Evolutionary conservation across 2,888 invertebrate genomes (phyloP).

Genomic region (Cerceris rybyensis): DNA sequence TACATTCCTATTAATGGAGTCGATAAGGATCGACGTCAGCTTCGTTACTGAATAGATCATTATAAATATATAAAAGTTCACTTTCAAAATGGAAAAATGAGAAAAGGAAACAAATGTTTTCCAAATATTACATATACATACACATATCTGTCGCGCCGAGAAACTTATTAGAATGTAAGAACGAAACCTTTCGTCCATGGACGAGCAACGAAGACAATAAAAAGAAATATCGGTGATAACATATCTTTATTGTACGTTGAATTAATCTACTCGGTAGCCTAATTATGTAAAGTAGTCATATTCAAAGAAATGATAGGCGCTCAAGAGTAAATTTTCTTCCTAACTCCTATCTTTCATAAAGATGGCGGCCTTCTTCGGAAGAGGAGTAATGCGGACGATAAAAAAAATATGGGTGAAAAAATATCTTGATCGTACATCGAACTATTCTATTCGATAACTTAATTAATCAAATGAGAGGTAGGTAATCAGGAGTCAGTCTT

Average conservation of each 20-base stretch:
- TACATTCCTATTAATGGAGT: not conserved
- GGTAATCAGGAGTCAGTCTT: no score
- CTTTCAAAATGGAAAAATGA: no score
- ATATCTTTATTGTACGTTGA: constrained; percentile 76
- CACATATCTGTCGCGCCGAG: not conserved
- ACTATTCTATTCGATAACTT: not conserved
- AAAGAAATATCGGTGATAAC: constrained; percentile 33
- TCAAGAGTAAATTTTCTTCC: no score
- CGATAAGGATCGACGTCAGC: not conserved
- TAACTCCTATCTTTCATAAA: not conserved
- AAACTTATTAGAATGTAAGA: not conserved
- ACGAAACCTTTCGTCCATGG: not conserved
- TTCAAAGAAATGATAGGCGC: no score
- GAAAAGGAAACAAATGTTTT: no score
- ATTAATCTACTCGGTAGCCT: not conserved
- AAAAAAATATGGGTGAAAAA: constrained; percentile 38
- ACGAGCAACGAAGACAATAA: constrained; percentile 56
- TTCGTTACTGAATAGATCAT: not conserved
- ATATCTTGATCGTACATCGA: constrained; percentile 76
- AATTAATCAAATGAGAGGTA: no score
- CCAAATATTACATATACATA: no score
- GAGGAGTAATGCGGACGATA: constrained; percentile 52
- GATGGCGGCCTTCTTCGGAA: not conserved
- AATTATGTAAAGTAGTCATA: no score
- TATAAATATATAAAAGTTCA: no score